Conservation (phyloP, 2,797 vertebrate genomes). For the Halcyon badia region DNA sequence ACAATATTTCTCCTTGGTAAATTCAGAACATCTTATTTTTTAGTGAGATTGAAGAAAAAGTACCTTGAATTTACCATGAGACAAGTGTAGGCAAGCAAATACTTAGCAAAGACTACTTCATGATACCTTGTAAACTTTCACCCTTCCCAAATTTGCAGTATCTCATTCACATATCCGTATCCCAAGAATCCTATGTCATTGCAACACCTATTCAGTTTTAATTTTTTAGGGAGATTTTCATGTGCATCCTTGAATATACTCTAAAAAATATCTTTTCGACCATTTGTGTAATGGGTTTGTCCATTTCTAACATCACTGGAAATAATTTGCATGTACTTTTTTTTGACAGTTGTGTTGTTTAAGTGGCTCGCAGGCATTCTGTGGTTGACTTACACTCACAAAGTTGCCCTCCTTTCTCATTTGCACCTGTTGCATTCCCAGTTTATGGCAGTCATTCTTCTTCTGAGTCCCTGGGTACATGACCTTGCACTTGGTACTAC, state of each 20-base stretch:
- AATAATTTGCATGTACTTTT: background rate
- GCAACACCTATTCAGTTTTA: background rate
- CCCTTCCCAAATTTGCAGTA: background rate
- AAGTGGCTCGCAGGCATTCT: background rate
- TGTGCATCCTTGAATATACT: background rate
- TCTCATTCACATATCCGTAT: background rate
- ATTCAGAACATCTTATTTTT: background rate
- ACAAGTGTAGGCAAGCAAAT: background rate
- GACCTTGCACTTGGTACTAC: background rate
- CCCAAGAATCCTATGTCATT: background rate
- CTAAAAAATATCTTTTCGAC: background rate
- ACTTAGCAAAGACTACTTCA: background rate
- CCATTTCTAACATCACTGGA: background rate
- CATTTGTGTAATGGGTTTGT: background rate
- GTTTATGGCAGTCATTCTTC: background rate
- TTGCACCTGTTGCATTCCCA: background rate
- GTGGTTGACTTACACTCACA: background rate
- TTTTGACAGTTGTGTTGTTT: background rate
- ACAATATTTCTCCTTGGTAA: background rate
- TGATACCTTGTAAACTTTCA: background rate
- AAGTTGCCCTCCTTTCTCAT: background rate
- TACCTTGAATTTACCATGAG: background rate
- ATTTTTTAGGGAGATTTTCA: background rate
- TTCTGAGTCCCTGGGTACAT: background rate
- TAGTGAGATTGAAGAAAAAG: background rate